Base-by-base conservation (phyloP, 2,113 vertebrate species). In the Protomyctophum bolini region DNA sequence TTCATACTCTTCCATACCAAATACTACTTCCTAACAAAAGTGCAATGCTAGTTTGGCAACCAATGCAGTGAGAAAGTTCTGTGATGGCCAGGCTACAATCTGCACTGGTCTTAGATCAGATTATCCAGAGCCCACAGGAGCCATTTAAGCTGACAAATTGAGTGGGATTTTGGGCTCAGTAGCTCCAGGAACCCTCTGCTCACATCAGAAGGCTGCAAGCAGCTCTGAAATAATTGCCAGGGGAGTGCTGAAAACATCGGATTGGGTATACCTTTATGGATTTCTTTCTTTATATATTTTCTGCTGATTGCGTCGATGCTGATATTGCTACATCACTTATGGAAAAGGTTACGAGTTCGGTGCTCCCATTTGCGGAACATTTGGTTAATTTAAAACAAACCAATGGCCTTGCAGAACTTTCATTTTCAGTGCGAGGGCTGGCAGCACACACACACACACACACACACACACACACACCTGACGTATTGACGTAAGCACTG, bases 141-240 rank as follows among this genome's bases (percentile, higher is more conserved):
- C 70, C 70, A 9, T 78, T 89, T 81, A 83, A 68, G 62, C 75
- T 83, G 70, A 80, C 77, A 83, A 86, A 87, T 74, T 60, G 70
- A 69, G 75, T 28, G 6, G 63, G 70, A 70, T 73, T 61, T 79
- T 41, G 10, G 41, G 76, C 83, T 85, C 83, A 84, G 83, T 66
- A 77, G 63, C 66, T 83, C 65, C 70, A 58, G 65, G 65, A 82
- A 86, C 70, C 68, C 58, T 77, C 64, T 54, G 15, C 70, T 71
- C 61, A 10, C 57, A 68, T 70, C 79, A 75, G 69, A 63, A 46
- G 2, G 63, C 65, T 66, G 77, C 14, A 68, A 77, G 59, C 56
- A 28, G 72, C 67, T 66, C 77, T 72, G 21, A 68, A 65, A 60
- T 50, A 56, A 58, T 56, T 47, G 61, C 57, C 77, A 41, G 58